Evolutionary conservation across 2,888 invertebrate species (phyloP), one percentile per base, ranked within the genome.

Genomic region (Cyrtodaria siliqua): DNA sequence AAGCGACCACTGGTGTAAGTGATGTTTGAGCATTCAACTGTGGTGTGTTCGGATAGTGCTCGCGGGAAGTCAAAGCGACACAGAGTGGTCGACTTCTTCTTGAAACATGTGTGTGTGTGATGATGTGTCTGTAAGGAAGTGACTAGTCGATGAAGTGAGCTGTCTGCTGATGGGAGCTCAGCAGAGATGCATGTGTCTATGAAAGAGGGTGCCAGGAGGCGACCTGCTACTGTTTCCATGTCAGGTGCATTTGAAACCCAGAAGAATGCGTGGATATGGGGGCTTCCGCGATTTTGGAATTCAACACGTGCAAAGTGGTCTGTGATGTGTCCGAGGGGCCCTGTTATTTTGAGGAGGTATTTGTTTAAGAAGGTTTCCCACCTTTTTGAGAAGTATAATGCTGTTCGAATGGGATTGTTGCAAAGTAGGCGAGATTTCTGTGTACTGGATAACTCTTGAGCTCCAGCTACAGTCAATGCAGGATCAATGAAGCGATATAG

Each of bases 311-410:
- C 53, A 42, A 55, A 64, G 20, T 64, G 33, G 24, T 64, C 64
- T 4, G 14, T 16, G 9, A 64, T 9, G n/a, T 40, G 8, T 4
- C 53, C 55, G 12, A 55, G 9, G 12, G 53, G 53, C 18, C 27
- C 12, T 12, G 12, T n/a, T 2, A 3, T 20, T n/a, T 47, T 44
- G 18, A 49, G 12, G 2, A 61, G 44, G n/a, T 9, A 6, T 6
- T 44, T 44, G 44, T 33, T 9, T 14, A 67, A 33, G 49, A 44
- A 75, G 40, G 33, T 18, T 49, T 73, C 73, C 67, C 61, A 73
- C 12, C 73, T 6, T 40, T 56, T 67, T 12, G 55, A 49, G 18
- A 73, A 73, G 33, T 74, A 63, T 24, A 75, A 27, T 9, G 69
- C 57, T 55, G 57, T 24, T 16, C 47, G 57, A 18, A 69, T 20